These are phyloP conservation scores for Ophonus ardosiacus DNA, from an alignment of 2,888 invertebrate genomes.

Conservation along the genomic window DNA sequence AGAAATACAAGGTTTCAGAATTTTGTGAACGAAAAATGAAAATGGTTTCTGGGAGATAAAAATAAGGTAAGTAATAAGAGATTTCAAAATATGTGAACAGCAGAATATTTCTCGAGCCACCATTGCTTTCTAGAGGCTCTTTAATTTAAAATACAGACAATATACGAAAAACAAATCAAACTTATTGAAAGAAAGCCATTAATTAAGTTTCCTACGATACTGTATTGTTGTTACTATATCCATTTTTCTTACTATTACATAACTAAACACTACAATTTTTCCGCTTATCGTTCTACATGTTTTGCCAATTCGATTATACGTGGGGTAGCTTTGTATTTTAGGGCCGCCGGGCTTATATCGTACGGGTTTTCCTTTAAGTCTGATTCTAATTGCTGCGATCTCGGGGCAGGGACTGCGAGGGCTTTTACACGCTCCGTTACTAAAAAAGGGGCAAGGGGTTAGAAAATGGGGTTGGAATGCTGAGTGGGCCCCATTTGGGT, in stretches of 20 bases:
- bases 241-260: background rate
- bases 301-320: constrained; percentile 76
- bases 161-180: too few relatives aligned
- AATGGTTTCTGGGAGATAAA: too few relatives aligned
- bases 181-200: background rate
- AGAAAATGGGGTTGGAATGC: background rate
- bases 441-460: constrained; percentile 64
- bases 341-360: constrained; percentile 75
- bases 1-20: too few relatives aligned
- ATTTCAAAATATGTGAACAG: too few relatives aligned
- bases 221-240: too few relatives aligned
- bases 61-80: too few relatives aligned
- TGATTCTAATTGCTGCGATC: constrained; percentile 72
- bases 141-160: background rate
- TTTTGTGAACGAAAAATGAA: too few relatives aligned
- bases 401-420: constrained; percentile 72
- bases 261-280: background rate
- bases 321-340: constrained; percentile 76
- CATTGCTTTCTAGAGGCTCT: too few relatives aligned
- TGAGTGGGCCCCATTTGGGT: background rate
- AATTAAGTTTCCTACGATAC: too few relatives aligned
- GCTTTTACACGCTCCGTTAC: constrained; percentile 70
- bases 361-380: constrained; percentile 77
- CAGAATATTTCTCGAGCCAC: too few relatives aligned
- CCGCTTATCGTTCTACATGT: constrained; percentile 70